Evolutionary conservation across 1,140 invertebrate genomes (phyloP).

Genomic region (Dreissena polymorpha): DNA sequence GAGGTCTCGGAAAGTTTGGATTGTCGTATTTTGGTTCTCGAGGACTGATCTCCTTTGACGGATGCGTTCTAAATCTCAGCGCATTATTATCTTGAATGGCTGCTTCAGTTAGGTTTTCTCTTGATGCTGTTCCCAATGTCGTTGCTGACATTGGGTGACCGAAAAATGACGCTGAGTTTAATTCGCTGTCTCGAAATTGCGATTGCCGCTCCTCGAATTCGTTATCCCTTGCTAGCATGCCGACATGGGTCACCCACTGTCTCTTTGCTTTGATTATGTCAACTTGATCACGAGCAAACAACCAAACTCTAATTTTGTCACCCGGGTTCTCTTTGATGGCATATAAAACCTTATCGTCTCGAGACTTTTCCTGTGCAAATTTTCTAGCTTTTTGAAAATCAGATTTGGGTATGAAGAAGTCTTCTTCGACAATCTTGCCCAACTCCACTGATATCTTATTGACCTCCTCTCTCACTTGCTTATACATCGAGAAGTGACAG

Average conservation of each 20-base stretch:
- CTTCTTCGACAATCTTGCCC: conserved; percentile 32
- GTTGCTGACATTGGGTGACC: conserved; percentile 16
- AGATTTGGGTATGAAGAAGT: conserved; percentile 41
- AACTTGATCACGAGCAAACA: conserved; percentile 43
- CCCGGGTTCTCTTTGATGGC: conserved; percentile 38
- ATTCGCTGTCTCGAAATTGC: neutral
- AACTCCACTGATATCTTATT: conserved; percentile 28
- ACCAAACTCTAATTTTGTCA: conserved; percentile 43
- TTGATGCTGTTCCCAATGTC: neutral
- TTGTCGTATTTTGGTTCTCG: conserved; percentile 22
- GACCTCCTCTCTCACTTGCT: conserved; percentile 23
- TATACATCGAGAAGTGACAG: conserved; percentile 45
- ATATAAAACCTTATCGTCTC: conserved; percentile 38
- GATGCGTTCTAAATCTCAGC: neutral
- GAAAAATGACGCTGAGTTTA: conserved; percentile 35
- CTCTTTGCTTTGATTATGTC: conserved; percentile 34
- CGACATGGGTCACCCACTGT: conserved; percentile 47
- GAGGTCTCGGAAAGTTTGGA: conserved; percentile 41
- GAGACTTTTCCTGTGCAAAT: conserved; percentile 23
- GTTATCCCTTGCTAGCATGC: conserved; percentile 37
- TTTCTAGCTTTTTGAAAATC: conserved; percentile 34
- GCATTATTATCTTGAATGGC: neutral
- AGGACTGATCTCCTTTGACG: conserved; percentile 8
- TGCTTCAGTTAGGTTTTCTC: neutral
- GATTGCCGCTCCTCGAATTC: conserved; percentile 10